A percentile compares a stretch with the other conserved stretches of the same genome.
These are phyloP conservation scores for Odontocerum albicorne DNA, from an alignment of 2,888 invertebrate genomes.

Conservation along the genomic window DNA sequence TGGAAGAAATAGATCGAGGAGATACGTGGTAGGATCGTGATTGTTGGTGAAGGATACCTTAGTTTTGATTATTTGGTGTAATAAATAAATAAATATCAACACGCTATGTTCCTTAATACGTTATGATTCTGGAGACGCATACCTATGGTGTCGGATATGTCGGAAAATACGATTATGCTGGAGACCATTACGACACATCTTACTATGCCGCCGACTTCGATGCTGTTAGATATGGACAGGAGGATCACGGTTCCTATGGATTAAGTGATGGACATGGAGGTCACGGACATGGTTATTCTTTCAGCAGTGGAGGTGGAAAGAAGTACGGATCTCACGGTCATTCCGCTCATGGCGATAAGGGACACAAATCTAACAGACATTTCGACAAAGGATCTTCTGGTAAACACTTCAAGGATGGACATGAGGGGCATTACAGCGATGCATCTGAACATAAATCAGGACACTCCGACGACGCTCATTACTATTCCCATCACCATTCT, in stretches of 20 bases:
- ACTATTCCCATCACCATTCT: constrained; percentile 59
- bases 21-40: too few species aligned
- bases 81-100: too few species aligned
- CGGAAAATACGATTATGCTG: neutral
- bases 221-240: constrained; percentile 10
- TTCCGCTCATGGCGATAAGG: constrained; percentile 55
- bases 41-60: too few species aligned
- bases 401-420: constrained; percentile 55
- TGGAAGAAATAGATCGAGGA: too few species aligned
- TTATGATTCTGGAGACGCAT: neutral
- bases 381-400: constrained; percentile 61
- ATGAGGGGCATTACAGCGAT: constrained; percentile 57
- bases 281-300: constrained; percentile 29
- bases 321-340: constrained; percentile 54
- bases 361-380: constrained; percentile 55
- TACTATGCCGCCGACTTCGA: constrained; percentile 19
- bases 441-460: constrained; percentile 57
- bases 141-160: neutral
- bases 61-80: too few species aligned
- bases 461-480: constrained; percentile 56
- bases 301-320: constrained; percentile 49
- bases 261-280: constrained; percentile 24
- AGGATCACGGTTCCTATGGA: neutral
- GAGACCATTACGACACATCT: neutral
- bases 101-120: too few species aligned